phyloP scores from a whole-genome alignment of 92 coral and sea anemone species.

The Bergia puertoricense region DNA sequence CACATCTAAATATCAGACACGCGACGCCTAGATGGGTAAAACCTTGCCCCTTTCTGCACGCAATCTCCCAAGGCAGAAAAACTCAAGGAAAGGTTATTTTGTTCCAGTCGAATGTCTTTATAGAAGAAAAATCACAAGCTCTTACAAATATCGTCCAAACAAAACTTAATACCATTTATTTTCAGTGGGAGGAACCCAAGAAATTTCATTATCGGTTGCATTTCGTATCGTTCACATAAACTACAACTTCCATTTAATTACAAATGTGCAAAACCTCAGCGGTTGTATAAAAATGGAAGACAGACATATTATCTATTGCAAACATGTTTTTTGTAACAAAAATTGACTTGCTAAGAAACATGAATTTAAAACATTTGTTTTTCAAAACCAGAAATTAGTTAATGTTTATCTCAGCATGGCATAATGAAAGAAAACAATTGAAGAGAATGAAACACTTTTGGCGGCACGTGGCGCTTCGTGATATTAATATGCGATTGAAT shows the following conservation, averaged over 20 bases:
- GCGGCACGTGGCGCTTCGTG: conserved; percentile 46
- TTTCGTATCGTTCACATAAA: not conserved
- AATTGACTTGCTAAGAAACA: conserved; percentile 16
- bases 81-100: not conserved
- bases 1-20: conserved; percentile 8
- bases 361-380: not conserved
- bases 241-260: not conserved
- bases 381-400: conserved; percentile 9
- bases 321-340: conserved; percentile 4
- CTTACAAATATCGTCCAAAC: conserved; percentile 4
- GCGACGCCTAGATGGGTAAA: conserved; percentile 17
- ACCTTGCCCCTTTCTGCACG: conserved; percentile 19
- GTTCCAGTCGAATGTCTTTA: not conserved
- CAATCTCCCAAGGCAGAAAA: conserved; percentile 1
- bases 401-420: conserved; percentile 34
- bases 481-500: conserved; percentile 36
- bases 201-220: not conserved
- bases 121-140: not conserved
- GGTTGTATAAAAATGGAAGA: not conserved
- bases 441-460: conserved; percentile 7
- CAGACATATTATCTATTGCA: not conserved
- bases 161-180: not conserved
- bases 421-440: conserved; percentile 19
- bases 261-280: not conserved
- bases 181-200: not conserved